Conservation (phyloP, 92 coral and sea anemone genomes). For the Hydrozoanthus gracilis region DNA sequence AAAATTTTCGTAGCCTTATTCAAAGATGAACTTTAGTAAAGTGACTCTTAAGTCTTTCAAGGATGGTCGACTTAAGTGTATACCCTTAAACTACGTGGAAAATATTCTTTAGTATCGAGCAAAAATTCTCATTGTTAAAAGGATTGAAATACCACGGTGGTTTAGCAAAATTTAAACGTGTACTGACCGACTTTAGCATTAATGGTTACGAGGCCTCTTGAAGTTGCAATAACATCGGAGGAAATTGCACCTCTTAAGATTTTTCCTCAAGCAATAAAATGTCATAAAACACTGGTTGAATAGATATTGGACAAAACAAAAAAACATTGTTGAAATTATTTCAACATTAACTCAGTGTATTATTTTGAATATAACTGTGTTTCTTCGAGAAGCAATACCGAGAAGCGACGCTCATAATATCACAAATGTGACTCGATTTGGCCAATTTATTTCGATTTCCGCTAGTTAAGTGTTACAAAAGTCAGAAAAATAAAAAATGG, state of each 20-base stretch:
- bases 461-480: constrained; percentile 28
- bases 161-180: too few relatives aligned
- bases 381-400: neutral
- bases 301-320: neutral
- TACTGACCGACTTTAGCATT: neutral
- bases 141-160: too few relatives aligned
- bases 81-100: neutral
- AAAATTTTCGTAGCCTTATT: too few relatives aligned
- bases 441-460: constrained; percentile 46
- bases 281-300: neutral
- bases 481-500: constrained; percentile 18
- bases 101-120: neutral
- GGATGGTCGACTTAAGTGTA: neutral
- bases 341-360: neutral
- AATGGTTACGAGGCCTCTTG: neutral
- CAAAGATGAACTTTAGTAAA: too few relatives aligned
- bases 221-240: neutral
- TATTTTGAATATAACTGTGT: constrained; percentile 6
- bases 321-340: neutral
- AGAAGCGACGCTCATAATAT: neutral
- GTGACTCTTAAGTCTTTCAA: too few relatives aligned
- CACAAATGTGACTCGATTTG: neutral
- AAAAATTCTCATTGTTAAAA: too few relatives aligned
- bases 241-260: neutral
- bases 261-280: neutral